Conservation (phyloP, 2,888 invertebrate genomes). For the Melieria omissa region DNA sequence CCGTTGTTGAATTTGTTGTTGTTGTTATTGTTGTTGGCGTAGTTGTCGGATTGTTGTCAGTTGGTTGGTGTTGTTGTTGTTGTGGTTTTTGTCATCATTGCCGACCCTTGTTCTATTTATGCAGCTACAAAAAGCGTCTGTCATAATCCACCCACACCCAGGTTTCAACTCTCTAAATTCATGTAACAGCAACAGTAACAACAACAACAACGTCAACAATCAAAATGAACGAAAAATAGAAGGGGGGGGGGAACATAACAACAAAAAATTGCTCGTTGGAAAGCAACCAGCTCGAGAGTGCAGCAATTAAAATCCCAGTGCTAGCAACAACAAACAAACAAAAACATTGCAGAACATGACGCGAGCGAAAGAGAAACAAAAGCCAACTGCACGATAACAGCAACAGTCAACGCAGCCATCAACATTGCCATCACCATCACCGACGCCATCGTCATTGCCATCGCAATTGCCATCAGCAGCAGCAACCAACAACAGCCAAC, state of each 20-base stretch:
- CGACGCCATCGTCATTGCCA: neutral
- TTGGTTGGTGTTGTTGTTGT: conserved; percentile 9
- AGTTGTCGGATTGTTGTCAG: neutral
- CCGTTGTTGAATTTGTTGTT: neutral
- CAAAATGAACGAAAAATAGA: too few relatives aligned
- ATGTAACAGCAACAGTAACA: too few relatives aligned
- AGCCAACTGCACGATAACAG: too few relatives aligned
- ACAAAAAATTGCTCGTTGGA: neutral
- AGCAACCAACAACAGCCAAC: neutral
- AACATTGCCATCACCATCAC: too few relatives aligned
- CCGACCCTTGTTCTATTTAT: conserved; percentile 47
- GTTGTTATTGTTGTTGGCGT: neutral
- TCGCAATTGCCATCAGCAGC: neutral
- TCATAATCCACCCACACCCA: conserved; percentile 50
- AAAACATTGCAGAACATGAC: too few relatives aligned
- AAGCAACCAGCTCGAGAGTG: neutral
- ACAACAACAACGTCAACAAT: too few relatives aligned
- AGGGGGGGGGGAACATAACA: too few relatives aligned
- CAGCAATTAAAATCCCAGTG: conserved; percentile 22
- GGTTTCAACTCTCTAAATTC: conserved; percentile 3
- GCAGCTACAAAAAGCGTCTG: conserved; percentile 40
- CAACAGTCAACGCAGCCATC: too few relatives aligned
- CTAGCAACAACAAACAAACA: neutral
- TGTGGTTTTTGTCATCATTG: conserved; percentile 29
- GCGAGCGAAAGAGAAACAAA: too few relatives aligned